Conservation (phyloP, 2,113 vertebrate species). For the Poecilia latipinna region DNA sequence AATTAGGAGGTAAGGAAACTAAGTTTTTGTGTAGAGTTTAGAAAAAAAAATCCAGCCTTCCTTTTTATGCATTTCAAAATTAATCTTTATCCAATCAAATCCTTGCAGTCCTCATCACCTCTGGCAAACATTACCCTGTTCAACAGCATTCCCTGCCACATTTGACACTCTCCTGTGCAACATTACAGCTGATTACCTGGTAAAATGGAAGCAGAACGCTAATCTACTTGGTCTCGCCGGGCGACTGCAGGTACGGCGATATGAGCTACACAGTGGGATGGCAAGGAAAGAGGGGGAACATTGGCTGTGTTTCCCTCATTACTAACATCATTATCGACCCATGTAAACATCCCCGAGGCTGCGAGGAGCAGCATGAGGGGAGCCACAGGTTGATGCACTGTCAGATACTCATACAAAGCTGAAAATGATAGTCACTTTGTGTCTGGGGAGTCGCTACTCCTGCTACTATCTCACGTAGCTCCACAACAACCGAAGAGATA, state of each 20-base stretch:
- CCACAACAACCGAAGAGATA: constrained; percentile 55
- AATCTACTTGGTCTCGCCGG: constrained; percentile 34
- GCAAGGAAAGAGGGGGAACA: background rate
- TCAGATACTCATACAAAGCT: constrained; percentile 58
- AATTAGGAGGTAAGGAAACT: background rate
- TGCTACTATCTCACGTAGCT: constrained; percentile 53
- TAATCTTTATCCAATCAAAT: constrained; percentile 1
- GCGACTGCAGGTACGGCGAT: constrained; percentile 47
- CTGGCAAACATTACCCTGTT: constrained; percentile 7
- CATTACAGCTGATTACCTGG: constrained; percentile 53
- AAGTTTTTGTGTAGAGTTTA: background rate
- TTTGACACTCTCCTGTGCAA: constrained; percentile 23
- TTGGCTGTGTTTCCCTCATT: constrained; percentile 49
- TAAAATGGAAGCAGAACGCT: constrained; percentile 37
- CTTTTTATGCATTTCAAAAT: background rate
- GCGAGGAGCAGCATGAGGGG: constrained; percentile 43
- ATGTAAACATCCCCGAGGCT: constrained; percentile 57
- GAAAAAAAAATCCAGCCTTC: background rate
- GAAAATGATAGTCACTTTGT: constrained; percentile 61
- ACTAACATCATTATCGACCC: constrained; percentile 62
- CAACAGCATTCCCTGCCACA: constrained; percentile 24
- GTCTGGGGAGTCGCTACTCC: constrained; percentile 42
- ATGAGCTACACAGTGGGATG: constrained; percentile 21
- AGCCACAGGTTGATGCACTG: constrained; percentile 52
- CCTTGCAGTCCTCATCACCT: constrained; percentile 7